phyloP scores from a whole-genome alignment of 2,888 invertebrate genomes.

The Busseola fusca region DNA sequence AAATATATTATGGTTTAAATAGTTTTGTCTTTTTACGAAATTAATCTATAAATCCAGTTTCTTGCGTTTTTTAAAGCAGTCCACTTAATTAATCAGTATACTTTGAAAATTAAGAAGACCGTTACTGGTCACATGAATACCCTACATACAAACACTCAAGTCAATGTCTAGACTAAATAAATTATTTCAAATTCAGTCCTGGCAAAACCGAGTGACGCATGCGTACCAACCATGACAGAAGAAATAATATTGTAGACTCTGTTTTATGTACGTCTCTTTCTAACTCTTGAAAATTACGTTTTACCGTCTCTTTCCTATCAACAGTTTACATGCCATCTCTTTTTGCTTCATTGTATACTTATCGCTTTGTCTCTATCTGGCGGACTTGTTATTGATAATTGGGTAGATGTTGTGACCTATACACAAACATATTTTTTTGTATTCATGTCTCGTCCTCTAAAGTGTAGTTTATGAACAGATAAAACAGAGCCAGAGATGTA shows the following conservation, averaged over 20 bases:
- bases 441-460: slow-evolving; percentile 65
- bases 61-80: not conserved
- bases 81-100: not conserved
- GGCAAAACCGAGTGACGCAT: slow-evolving; percentile 81
- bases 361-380: slow-evolving; percentile 67
- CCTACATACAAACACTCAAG: not conserved
- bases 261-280: slow-evolving; percentile 76
- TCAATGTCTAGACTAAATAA: slow-evolving; percentile 12
- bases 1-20: not conserved
- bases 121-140: not conserved
- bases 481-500: slow-evolving; percentile 44
- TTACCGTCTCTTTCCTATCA: slow-evolving; percentile 70
- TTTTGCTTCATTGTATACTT: slow-evolving; percentile 43
- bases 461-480: not conserved
- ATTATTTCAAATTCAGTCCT: slow-evolving; percentile 70
- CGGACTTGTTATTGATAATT: slow-evolving; percentile 77
- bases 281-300: slow-evolving; percentile 40
- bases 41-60: not conserved
- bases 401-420: slow-evolving; percentile 60
- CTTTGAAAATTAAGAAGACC: not conserved
- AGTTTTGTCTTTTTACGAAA: not conserved
- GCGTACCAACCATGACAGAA: slow-evolving; percentile 82
- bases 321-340: slow-evolving; percentile 73
- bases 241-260: slow-evolving; percentile 74
- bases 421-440: slow-evolving; percentile 51